Conservation (phyloP, 1,140 invertebrate species). For the Apis cerana region DNA sequence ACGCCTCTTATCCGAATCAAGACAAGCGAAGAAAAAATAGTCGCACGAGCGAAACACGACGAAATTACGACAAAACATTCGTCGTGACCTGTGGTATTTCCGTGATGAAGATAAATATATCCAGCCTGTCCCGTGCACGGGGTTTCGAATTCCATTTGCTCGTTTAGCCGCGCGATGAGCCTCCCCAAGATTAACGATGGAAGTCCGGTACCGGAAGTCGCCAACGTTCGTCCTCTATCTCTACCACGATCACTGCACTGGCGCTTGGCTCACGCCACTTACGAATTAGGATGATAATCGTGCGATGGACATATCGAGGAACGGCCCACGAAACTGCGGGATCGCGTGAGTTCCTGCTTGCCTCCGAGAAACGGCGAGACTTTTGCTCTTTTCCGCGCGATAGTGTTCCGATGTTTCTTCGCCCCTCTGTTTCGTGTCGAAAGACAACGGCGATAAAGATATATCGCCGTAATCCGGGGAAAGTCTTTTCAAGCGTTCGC, state of each 20-base stretch:
- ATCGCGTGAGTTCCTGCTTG: constrained; percentile 56
- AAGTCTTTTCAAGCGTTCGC: too few species aligned
- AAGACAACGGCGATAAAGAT: background rate
- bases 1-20: background rate
- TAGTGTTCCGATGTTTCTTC: background rate
- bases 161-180: constrained; percentile 27
- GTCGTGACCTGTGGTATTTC: background rate
- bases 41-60: background rate
- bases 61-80: constrained; percentile 38
- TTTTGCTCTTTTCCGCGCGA: background rate
- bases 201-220: constrained; percentile 51
- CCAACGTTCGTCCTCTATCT: constrained; percentile 46
- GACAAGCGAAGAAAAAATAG: background rate
- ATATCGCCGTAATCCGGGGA: background rate
- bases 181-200: constrained; percentile 60
- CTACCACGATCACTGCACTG: constrained; percentile 46
- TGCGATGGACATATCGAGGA: background rate
- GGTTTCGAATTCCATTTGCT: constrained; percentile 34
- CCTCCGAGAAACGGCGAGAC: constrained; percentile 6
- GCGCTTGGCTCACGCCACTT: constrained; percentile 48
- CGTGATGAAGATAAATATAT: constrained; percentile 49
- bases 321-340: constrained; percentile 38
- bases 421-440: background rate
- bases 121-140: constrained; percentile 27
- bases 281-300: constrained; percentile 64